Percentiles rank a stretch among this genome's conserved stretches.
Conservation (phyloP, 2,888 invertebrate genomes). For the Acanthoscelides obtectus region DNA sequence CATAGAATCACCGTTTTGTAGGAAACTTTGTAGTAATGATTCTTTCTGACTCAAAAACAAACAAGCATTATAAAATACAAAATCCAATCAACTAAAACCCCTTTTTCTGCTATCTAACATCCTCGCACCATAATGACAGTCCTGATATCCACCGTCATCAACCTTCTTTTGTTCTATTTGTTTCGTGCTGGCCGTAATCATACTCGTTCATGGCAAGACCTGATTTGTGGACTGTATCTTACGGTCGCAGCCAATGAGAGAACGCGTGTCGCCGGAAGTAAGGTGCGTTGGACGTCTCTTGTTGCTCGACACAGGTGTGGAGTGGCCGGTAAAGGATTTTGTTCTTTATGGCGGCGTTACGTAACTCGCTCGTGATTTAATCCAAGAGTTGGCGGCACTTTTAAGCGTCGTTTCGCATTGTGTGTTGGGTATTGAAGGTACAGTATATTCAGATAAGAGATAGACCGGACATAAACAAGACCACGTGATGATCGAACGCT, state of each 20-base stretch:
- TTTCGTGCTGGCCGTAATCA: neutral
- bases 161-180: neutral
- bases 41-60: no score
- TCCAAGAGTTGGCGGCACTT: no score
- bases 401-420: no score
- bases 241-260: neutral
- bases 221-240: conserved; percentile 1
- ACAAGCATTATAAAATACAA: no score
- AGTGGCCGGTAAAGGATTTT: neutral
- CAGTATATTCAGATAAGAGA: no score
- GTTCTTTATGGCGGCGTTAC: neutral
- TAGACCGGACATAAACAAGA: no score
- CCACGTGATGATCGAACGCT: no score
- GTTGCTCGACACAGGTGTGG: neutral
- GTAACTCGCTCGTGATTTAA: neutral
- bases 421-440: no score
- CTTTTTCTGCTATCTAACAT: neutral
- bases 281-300: neutral
- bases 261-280: neutral
- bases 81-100: no score
- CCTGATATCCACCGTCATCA: neutral
- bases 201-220: neutral
- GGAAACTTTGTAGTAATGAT: no score
- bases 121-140: neutral
- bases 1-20: no score